Percentiles rank a stretch among this genome's conserved stretches.
Conservation (phyloP, 2,888 invertebrate genomes). For the Therioaphis trifolii region DNA sequence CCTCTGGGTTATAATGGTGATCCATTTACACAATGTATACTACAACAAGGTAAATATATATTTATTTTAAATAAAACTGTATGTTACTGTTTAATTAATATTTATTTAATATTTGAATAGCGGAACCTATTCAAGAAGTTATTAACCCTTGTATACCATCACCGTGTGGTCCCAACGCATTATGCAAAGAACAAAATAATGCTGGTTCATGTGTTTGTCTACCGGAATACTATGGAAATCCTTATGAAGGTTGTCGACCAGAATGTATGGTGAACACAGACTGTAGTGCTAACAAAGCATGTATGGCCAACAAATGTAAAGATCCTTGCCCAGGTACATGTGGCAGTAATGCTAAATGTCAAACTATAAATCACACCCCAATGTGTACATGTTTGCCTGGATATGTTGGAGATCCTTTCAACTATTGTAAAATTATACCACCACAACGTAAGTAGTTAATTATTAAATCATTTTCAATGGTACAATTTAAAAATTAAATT, state of each 20-base stretch:
- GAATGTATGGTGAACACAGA: slow-evolving; percentile 71
- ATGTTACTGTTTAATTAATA: not conserved
- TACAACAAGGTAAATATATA: slow-evolving; percentile 54
- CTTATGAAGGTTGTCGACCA: slow-evolving; percentile 72
- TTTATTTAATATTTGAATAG: slow-evolving; percentile 13
- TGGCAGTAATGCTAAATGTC: slow-evolving; percentile 69
- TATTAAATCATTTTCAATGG: not conserved
- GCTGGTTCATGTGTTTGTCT: slow-evolving; percentile 85
- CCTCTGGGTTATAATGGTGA: slow-evolving; percentile 71
- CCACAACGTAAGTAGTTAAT: slow-evolving; percentile 53
- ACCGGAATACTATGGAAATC: slow-evolving; percentile 79
- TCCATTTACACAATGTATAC: slow-evolving; percentile 70
- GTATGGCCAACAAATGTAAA: slow-evolving; percentile 69
- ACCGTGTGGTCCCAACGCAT: slow-evolving; percentile 71
- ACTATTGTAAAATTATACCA: slow-evolving; percentile 65
- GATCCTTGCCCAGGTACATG: slow-evolving; percentile 69
- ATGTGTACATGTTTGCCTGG: slow-evolving; percentile 70
- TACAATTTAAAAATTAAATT: not conserved
- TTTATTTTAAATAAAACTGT: too few relatives aligned
- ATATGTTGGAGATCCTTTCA: slow-evolving; percentile 68
- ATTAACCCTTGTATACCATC: slow-evolving; percentile 68
- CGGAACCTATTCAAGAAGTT: slow-evolving; percentile 58
- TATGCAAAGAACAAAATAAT: slow-evolving; percentile 71
- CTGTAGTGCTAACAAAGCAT: slow-evolving; percentile 74
- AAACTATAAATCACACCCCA: slow-evolving; percentile 70